Evolutionary conservation across 1,140 invertebrate genomes (phyloP), one percentile per base, ranked within the genome.

Genomic region (Drosophila teissieri): DNA sequence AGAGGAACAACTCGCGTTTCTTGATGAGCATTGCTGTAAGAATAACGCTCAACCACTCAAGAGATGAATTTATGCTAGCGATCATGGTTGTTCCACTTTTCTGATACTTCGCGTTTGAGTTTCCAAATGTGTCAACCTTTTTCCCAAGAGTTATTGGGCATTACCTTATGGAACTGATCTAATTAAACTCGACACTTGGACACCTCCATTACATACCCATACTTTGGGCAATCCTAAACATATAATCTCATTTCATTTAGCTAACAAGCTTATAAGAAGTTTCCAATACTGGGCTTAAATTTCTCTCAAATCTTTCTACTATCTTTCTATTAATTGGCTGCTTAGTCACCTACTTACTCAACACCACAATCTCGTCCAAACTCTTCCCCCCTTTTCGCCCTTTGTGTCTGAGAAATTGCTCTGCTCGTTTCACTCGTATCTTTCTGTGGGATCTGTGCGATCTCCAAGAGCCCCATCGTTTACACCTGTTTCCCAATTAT

Each of bases 401-500:
- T 65, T 67, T 34, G 61, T 64, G 34, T n/a, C n/a, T 14, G 44
- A 44, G 44, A 73, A 72, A 62, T 62, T 53, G 55, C 70, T 62
- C 49, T 36, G 40, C 68, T 63, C 49, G 69, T 63, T 73, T 55
- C 37, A 62, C 69, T 73, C 69, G 49, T 74, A 73, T 74, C 70
- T 61, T 5, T 31, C 8, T 49, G 40, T 57, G 57, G 45, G 44
- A 78, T 82, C 79, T 78, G 44, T 27, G 34, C n/a, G n/a, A n/a
- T n/a, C 46, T 12, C 10, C 19, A 10, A n/a, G 8, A 24, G 48
- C 24, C 27, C 48, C 40, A 34, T 45, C 34, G 63, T 85, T 85
- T 80, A 80, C 80, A 84, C 80, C 80, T 84, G 80, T 85, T 72
- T 77, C 62, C 78, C 63, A 86, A 69, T 82, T 81, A 80, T 82